Base-by-base conservation (phyloP, 1,140 invertebrate genomes). In the Zaprionus lachaisei region DNA sequence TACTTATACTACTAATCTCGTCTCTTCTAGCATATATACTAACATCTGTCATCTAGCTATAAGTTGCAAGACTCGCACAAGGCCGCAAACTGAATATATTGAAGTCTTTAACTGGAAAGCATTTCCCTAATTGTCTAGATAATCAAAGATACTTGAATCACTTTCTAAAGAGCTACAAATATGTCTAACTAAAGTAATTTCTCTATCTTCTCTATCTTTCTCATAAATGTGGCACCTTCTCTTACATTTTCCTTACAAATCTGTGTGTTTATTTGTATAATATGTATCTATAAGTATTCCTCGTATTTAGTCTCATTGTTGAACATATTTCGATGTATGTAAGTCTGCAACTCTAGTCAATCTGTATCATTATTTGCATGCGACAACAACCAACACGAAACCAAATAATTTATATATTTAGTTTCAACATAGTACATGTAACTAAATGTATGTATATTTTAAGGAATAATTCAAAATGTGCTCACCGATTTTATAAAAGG, bases 401-500 rank as follows among this genome's bases (percentile, higher is more conserved):
- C 28, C 41, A 72, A 76, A 70, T 51, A 58, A 72, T 65, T 64
- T 58, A 58, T 38, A 67, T 28, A 58, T 38, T 63, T 28, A 55
- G 38, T 64, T 47, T 38, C 63, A 51, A 49, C 24, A 51, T 31
- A 20, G 51, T 55, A 34, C 51, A 47, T 47, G 7, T 47, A 47
- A 47, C n/a, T 17, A 64, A 34, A 47, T 24, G 24, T 26, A 28
- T 28, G 47, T 47, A 51, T 79, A 67, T 63, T 49, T 69, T 65
- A 34, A 55, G 34, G 51, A 49, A 77, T 60, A 77, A 82, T 65
- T 71, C 66, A 87, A 64, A 77, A 85, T 81, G 65, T 90, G 76
- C 85, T 89, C 85, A 89, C 85, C 85, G 85, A 89, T 90, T 81
- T 89, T 89, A 58, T 89, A 84, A 76, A 44, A 44, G 76, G 61